Evolutionary conservation across 2,113 vertebrate genomes (phyloP), one percentile per base, ranked within the genome.

Genomic region (Coryphaenoides rupestris): DNA sequence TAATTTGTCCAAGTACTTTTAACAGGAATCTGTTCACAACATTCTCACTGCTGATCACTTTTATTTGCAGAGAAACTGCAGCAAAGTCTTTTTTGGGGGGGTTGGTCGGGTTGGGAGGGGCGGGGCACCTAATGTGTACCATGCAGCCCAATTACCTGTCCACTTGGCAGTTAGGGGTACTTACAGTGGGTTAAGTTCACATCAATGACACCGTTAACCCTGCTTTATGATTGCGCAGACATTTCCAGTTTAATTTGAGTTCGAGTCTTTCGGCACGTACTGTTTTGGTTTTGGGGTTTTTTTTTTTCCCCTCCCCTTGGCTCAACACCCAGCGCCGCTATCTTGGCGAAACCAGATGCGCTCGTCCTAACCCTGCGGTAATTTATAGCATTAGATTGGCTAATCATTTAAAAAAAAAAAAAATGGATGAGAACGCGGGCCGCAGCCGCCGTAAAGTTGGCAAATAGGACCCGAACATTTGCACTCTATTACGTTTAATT

Each of bases 401-500:
- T 33, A 47, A 68, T 74, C 71, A 80, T 82, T 79, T 83, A 79
- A 86, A 76, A 50, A 14, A 63, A 63, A 50, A 63, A 60, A 55
- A 76, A 69, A 55, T 69, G 65, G 67, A 81, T 72, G 58, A 74
- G 62, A 77, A 73, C 46, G 57, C 75, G 64, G 26, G 57, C 79
- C 62, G 33, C 45, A 81, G 73, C 65, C 72, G 68, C 74, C 68
- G 66, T 77, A 61, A 82, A 84, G 57, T 70, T 85, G 76, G 74
- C 79, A 78, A 63, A 21, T 57, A 5, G 16, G 78, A 68, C 80
- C 80, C 70, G 77, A 83, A 87, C 79, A 85, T 84, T 88, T 87
- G 79, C 69, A 76, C 72, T 78, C 82, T 78, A 80, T 87, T 85
- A 87, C 70, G 68, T 87, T 75, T 83, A 86, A 86, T 85, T 85